Percentiles rank a stretch among this genome's conserved stretches.
Conservation (phyloP, 1,140 invertebrate species). For the Atopsyche davidsoni region DNA sequence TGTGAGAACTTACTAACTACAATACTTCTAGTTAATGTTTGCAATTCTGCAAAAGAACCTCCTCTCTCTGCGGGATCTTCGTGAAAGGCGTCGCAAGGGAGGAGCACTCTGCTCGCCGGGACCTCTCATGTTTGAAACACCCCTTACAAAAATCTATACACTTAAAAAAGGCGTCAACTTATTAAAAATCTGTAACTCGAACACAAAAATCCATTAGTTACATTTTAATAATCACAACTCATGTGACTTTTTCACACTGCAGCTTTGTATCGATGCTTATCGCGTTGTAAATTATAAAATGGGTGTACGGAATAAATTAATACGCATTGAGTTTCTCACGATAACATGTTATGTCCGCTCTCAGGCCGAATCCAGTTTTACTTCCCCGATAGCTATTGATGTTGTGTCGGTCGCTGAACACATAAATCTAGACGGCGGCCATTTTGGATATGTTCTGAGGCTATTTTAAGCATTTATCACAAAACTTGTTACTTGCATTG, state of each 20-base stretch:
- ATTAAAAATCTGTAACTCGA: too few relatives aligned
- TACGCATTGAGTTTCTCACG: slow-evolving; percentile 28
- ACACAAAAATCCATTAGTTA: too few relatives aligned
- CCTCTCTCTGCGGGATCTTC: too few relatives aligned
- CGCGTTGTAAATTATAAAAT: slow-evolving; percentile 7
- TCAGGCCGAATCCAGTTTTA: slow-evolving; percentile 15
- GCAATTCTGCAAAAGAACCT: too few relatives aligned
- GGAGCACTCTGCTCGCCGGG: too few relatives aligned
- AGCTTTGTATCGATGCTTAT: slow-evolving; percentile 4
- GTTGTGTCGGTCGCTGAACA: slow-evolving; percentile 9
- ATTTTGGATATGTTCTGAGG: slow-evolving; percentile 4
- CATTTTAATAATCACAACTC: neutral
- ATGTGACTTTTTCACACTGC: slow-evolving; percentile 1
- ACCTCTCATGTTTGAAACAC: too few relatives aligned
- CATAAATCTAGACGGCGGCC: neutral
- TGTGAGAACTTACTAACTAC: too few relatives aligned
- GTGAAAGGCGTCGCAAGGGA: too few relatives aligned
- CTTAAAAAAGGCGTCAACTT: too few relatives aligned
- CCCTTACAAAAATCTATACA: too few relatives aligned
- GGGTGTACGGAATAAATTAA: slow-evolving; percentile 21
- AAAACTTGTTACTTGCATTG: slow-evolving; percentile 8
- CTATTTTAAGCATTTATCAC: slow-evolving; percentile 19
- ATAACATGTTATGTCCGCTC: slow-evolving; percentile 17
- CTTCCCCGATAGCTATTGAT: slow-evolving; percentile 19
- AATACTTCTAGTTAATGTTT: too few relatives aligned